phyloP scores from a whole-genome alignment of 1,140 invertebrate genomes.

The Dendrolimus kikuchii region DNA sequence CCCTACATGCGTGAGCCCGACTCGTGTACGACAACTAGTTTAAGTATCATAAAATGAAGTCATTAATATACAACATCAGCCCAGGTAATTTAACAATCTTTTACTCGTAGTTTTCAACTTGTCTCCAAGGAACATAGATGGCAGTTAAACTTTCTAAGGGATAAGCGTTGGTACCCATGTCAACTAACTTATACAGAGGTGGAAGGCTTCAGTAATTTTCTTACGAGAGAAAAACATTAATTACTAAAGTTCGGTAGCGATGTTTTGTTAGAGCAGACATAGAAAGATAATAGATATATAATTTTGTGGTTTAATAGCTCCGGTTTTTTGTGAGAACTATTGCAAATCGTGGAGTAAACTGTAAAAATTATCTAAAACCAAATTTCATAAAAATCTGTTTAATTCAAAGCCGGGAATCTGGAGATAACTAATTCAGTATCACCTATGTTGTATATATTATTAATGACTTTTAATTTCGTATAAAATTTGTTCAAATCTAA shows the following conservation, averaged over 20 bases:
- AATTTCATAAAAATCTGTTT: too few species aligned
- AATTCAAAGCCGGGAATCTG: too few species aligned
- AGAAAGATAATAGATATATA: not conserved
- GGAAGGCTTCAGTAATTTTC: constrained; percentile 22
- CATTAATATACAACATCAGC: constrained; percentile 2
- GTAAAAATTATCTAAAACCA: too few species aligned
- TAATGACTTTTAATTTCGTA: too few species aligned
- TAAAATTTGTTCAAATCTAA: too few species aligned
- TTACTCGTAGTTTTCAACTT: constrained; percentile 18
- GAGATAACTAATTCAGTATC: too few species aligned
- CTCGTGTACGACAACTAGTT: too few species aligned
- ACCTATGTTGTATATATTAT: too few species aligned
- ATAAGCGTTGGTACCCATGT: constrained; percentile 15
- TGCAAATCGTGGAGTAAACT: too few species aligned
- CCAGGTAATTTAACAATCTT: constrained; percentile 16
- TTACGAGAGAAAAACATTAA: constrained; percentile 26
- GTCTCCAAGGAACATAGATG: constrained; percentile 15
- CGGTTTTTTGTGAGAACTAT: not conserved
- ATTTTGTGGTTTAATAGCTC: not conserved
- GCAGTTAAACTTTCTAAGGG: constrained; percentile 19
- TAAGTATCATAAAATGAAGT: not conserved
- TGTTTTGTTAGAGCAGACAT: constrained; percentile 6
- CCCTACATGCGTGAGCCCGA: too few species aligned
- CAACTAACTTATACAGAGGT: constrained; percentile 6
- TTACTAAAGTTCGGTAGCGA: constrained; percentile 21